Conservation (phyloP, 2,888 invertebrate genomes). For the Catocala nupta region DNA sequence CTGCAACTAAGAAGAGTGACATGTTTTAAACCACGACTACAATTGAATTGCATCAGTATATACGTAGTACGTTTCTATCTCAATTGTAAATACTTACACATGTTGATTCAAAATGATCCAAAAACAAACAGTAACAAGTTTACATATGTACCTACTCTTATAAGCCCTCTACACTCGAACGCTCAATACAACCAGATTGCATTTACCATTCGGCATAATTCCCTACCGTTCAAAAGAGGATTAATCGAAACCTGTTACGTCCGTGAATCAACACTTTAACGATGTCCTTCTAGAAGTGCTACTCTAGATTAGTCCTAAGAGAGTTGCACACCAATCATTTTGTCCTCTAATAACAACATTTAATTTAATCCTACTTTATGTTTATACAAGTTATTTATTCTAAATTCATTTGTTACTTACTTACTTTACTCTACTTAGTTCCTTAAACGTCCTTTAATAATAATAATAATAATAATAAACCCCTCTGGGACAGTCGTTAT, state of each 20-base stretch:
- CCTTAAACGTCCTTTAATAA: too few species aligned
- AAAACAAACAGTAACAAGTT: neutral
- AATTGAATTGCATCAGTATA: too few species aligned
- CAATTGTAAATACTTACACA: neutral
- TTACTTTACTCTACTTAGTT: too few species aligned
- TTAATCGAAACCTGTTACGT: constrained; percentile 24
- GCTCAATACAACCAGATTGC: constrained; percentile 24
- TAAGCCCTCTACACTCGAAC: neutral
- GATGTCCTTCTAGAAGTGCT: constrained; percentile 1
- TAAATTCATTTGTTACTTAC: too few species aligned
- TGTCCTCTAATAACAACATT: too few species aligned
- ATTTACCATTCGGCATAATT: constrained; percentile 26
- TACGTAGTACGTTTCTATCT: neutral
- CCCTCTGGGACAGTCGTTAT: too few species aligned
- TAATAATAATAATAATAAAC: too few species aligned
- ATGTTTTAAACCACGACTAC: too few species aligned
- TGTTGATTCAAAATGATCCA: neutral
- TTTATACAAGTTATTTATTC: too few species aligned
- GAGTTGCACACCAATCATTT: too few species aligned
- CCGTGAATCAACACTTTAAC: constrained; percentile 7
- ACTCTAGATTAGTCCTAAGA: constrained; percentile 9
- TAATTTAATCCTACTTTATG: too few species aligned
- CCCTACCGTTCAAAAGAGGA: constrained; percentile 17
- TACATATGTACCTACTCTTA: neutral
- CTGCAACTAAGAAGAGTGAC: too few species aligned